Evolutionary conservation across 2,113 vertebrate genomes (phyloP), one percentile per base, ranked within the genome.

Genomic region (Mystacornis crossleyi): DNA sequence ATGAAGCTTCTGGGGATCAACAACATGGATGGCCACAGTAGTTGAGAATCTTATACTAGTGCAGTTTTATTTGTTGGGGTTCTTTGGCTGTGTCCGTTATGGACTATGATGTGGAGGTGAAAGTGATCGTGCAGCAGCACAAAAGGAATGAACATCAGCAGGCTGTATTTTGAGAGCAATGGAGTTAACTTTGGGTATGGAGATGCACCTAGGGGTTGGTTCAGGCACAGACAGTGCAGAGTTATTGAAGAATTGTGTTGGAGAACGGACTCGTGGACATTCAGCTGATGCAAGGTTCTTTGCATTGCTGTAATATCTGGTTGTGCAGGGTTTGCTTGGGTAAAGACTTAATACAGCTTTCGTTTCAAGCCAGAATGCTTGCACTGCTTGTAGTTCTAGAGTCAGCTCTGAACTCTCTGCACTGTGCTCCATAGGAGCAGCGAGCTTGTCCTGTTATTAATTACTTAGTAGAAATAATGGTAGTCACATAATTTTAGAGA

Each of bases 81-180:
- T 20, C 38, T 24, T 54, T 50, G 23, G 26, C 23, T 25, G 8
- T 33, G 20, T 42, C 69, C 45, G 17, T 8, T 73, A 58, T 45
- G 42, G 34, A 25, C 15, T 40, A 11, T 8, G 17, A 19, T 48
- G 14, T 5, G 13, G 38, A 36, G 25, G 19, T 45, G 8, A 31
- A 69, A 48, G 24, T 15, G 43, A 18, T 60, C 8, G 17, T 31
- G 15, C 20, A 70, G 31, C 25, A 50, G 33, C 20, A n/a, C 10
- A 26, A 17, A 42, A 33, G 2, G 3, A 65, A 53, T 24, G 28
- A 43, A 34, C 19, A 13, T 40, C 0, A 0, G 16, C 10, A 31
- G 3, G 7, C 19, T 51, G 10, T 33, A 14, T 50, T 78, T 78
- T 78, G 64, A 78, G 50, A 57, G n/a, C 23, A 78, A 12, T n/a